Evolutionary conservation across 2,797 vertebrate genomes (phyloP).

Genomic region (Columba guinea): DNA sequence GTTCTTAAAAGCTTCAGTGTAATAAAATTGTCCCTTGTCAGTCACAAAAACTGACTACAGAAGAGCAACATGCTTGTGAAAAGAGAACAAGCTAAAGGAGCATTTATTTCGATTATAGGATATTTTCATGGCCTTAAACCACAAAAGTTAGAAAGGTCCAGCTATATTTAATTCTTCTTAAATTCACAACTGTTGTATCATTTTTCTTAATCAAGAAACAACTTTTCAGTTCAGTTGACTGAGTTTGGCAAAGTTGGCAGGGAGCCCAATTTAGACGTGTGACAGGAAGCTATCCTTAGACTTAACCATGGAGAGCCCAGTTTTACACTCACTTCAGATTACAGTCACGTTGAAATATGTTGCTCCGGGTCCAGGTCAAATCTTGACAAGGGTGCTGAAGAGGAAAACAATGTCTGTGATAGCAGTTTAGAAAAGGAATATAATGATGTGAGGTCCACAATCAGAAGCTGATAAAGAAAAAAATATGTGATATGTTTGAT

Average conservation of each 20-base stretch:
- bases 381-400: not conserved
- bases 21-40: not conserved
- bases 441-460: not conserved
- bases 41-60: not conserved
- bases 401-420: not conserved
- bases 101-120: not conserved
- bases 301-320: not conserved
- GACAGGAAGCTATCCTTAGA: not conserved
- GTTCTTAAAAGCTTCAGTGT: not conserved
- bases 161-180: not conserved
- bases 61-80: not conserved
- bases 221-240: not conserved
- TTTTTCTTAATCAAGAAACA: not conserved
- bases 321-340: not conserved
- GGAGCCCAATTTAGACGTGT: not conserved
- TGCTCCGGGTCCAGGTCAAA: not conserved
- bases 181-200: not conserved
- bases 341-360: not conserved
- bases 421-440: not conserved
- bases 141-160: not conserved
- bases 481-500: not conserved
- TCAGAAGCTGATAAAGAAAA: not conserved
- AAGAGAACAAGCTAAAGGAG: not conserved
- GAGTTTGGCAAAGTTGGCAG: not conserved
- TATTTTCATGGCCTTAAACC: not conserved